Percentiles rank a stretch among this genome's conserved stretches.
phyloP scores from a whole-genome alignment of 1,140 invertebrate genomes.

The Coboldia fuscipes region DNA sequence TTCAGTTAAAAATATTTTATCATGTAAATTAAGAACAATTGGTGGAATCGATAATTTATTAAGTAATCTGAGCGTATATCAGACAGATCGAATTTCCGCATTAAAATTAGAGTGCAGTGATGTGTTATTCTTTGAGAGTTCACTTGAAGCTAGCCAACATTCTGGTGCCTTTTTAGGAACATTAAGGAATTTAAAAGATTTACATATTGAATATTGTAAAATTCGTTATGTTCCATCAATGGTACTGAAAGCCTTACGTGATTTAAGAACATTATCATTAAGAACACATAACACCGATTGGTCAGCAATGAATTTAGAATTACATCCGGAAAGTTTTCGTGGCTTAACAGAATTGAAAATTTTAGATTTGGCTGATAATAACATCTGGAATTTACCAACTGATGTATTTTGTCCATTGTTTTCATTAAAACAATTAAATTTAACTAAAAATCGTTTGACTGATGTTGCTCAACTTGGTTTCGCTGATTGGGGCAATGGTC shows the following conservation, averaged over 20 bases:
- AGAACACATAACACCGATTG: conserved; percentile 60
- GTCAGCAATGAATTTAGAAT: conserved; percentile 52
- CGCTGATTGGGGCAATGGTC: conserved; percentile 31
- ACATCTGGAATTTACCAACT: conserved; percentile 51
- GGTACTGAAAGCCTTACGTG: conserved; percentile 38
- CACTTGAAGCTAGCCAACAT: conserved; percentile 31
- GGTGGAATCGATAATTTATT: conserved; percentile 43
- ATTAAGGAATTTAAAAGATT: conserved; percentile 25
- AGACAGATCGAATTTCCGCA: conserved; percentile 40
- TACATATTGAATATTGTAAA: conserved; percentile 58
- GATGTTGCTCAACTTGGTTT: conserved; percentile 50
- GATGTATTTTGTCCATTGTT: conserved; percentile 53
- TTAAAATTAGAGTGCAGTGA: conserved; percentile 57
- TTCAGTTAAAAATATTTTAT: conserved; percentile 19
- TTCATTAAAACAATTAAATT: conserved; percentile 42
- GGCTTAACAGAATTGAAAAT: conserved; percentile 41
- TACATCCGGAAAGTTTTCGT: conserved; percentile 44
- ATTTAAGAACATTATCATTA: conserved; percentile 41
- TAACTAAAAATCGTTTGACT: conserved; percentile 57
- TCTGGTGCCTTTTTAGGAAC: conserved; percentile 38
- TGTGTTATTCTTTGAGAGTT: conserved; percentile 56
- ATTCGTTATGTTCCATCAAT: conserved; percentile 46
- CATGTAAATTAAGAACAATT: conserved; percentile 50
- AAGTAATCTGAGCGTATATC: conserved; percentile 36
- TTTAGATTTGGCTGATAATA: conserved; percentile 57